phyloP scores from a whole-genome alignment of 2,888 invertebrate species.

The Isotomurus palustris region DNA sequence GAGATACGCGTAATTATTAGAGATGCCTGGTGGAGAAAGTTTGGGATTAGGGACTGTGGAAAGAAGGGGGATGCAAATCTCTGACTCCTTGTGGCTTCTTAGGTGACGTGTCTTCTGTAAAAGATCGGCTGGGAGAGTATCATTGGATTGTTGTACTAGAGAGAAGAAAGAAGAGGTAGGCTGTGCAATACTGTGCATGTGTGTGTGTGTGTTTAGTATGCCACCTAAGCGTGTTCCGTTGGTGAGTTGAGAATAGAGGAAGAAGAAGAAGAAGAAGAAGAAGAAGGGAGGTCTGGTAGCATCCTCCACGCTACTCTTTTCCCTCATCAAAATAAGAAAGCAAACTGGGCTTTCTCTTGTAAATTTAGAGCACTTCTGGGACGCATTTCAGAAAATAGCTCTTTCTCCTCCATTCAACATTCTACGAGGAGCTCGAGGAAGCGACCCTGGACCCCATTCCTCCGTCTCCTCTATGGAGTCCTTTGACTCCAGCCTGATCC shows the following conservation, averaged over 20 bases:
- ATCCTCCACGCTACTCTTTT: conserved; percentile 5
- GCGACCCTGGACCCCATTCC: neutral
- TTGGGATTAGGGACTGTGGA: neutral
- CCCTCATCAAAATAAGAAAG: conserved; percentile 7
- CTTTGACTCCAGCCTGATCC: conserved; percentile 8
- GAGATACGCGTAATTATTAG: too few relatives aligned
- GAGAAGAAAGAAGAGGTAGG: too few relatives aligned
- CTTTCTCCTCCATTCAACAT: conserved; percentile 42
- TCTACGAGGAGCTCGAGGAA: conserved; percentile 24
- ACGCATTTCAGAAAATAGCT: conserved; percentile 47
- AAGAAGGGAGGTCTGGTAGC: too few relatives aligned
- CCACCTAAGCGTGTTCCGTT: neutral
- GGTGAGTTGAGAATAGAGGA: neutral
- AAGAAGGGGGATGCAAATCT: neutral
- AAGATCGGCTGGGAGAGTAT: too few relatives aligned
- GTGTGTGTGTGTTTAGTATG: too few relatives aligned
- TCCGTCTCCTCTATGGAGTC: neutral
- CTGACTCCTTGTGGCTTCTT: neutral
- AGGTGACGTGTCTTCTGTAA: neutral
- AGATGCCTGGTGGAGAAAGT: neutral
- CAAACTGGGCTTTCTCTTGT: conserved; percentile 11
- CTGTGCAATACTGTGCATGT: too few relatives aligned
- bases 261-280: too few relatives aligned
- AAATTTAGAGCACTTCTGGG: conserved; percentile 47
- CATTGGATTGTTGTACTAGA: too few relatives aligned